Base-by-base conservation (phyloP, 92 coral and sea anemone species). In the Epizoanthus stellaris region DNA sequence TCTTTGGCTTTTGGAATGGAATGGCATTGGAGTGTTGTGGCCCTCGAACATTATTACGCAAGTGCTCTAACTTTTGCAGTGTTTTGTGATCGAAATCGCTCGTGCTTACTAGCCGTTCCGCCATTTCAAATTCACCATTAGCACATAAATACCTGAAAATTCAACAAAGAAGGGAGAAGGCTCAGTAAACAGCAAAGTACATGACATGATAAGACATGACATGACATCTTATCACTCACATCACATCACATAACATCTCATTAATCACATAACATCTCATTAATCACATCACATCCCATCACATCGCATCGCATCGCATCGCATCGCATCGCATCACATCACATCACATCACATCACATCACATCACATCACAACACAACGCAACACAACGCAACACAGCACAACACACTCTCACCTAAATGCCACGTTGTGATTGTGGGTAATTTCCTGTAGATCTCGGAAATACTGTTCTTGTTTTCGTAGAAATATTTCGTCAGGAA, bases 401-500 rank as follows among this genome's bases (percentile, higher is more conserved):
- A 34, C 43, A 67, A 36, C 49, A 13, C 38, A 14, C 4, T 23
- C 67, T 75, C 21, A 87, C 71, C 85, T 87, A 62, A 95, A 83
- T 3, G 98, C 96, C 42, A 85, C 79, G 39, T 95, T 92, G 52
- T 80, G 94, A 70, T 83, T 80, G 62, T 77, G 68, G 49, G 89
- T 93, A 72, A 93, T 85, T 17, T 88, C 89, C 75, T 76, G 68
- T 62, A 95, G 92, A 82, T 91, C 95, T 67, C 74, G 70, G 76
- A 93, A 95, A 81, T 91, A 94, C 52, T 76, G 56, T 66, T 91
- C 77, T 80, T 95, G 98, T 66, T 95, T 95, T 39, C 80, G 69
- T 9, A 81, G 84, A 65, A 95, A 93, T 59, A 75, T 90, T 17
- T 91, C 72, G 42, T 95, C 95, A 16, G 91, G 83, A 63, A 95